Conservation (phyloP, 2,888 invertebrate species). For the Amphipoea oculea region DNA sequence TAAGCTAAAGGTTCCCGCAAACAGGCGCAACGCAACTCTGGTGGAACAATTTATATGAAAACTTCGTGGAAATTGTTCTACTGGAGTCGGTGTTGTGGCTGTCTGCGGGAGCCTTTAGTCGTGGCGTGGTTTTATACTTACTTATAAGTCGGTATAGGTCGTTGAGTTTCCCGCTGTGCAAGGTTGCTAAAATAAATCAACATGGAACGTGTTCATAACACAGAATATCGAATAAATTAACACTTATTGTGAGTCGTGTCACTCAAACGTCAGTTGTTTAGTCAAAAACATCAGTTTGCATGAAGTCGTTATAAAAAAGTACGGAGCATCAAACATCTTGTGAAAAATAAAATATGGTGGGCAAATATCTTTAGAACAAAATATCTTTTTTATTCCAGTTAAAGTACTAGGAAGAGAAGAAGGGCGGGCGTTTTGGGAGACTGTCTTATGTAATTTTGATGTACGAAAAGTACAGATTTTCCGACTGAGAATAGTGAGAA, state of each 20-base stretch:
- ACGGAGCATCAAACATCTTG: background rate
- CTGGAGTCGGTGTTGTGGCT: background rate
- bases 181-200: conserved; percentile 61
- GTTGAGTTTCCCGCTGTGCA: conserved; percentile 58
- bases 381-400: background rate
- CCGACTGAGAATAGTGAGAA: no score
- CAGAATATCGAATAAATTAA: conserved; percentile 56
- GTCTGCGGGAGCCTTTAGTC: background rate
- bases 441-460: background rate
- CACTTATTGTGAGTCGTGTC: conserved; percentile 47
- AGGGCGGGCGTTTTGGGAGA: background rate
- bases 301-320: conserved; percentile 12
- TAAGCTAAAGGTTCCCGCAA: conserved; percentile 23
- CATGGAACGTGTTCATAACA: conserved; percentile 35
- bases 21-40: background rate
- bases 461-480: no score
- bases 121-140: conserved; percentile 51
- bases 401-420: background rate
- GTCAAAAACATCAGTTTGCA: conserved; percentile 28
- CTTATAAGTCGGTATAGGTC: background rate
- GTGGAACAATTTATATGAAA: background rate
- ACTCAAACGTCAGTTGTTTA: conserved; percentile 41
- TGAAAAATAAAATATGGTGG: conserved; percentile 28
- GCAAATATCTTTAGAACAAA: background rate
- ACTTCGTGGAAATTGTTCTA: background rate